A percentile compares a stretch with the other conserved stretches of the same genome.
These are phyloP conservation scores for Laothoe populi DNA, from an alignment of 2,888 invertebrate genomes.

Conservation along the genomic window DNA sequence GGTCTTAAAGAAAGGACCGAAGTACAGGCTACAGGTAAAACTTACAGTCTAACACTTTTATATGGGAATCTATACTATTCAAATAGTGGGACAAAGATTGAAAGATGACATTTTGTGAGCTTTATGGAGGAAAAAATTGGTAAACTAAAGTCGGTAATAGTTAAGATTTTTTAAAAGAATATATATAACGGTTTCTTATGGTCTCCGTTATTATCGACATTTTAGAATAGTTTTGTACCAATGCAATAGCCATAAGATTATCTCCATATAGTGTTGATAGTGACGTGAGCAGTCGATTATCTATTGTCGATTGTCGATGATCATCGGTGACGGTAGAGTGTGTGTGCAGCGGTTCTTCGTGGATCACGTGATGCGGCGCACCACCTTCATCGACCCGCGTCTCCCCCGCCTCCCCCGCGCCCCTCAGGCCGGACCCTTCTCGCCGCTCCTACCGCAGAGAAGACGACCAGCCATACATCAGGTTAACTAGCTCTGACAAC, in stretches of 20 bases:
- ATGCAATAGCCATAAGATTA: neutral
- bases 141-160: too few species aligned
- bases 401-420: slow-evolving; percentile 97
- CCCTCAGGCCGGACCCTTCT: slow-evolving; percentile 83
- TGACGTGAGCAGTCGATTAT: neutral
- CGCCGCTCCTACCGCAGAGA: slow-evolving; percentile 71
- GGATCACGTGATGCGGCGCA: slow-evolving; percentile 96
- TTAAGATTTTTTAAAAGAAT: too few species aligned
- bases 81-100: too few species aligned
- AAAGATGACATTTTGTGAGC: too few species aligned
- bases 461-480: slow-evolving; percentile 66
- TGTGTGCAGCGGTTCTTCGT: slow-evolving; percentile 92
- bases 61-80: too few species aligned
- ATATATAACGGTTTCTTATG: too few species aligned
- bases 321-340: neutral
- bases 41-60: too few species aligned
- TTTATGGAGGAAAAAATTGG: too few species aligned
- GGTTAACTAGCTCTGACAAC: slow-evolving; percentile 39
- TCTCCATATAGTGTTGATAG: neutral
- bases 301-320: neutral
- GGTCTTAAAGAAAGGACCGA: too few species aligned
- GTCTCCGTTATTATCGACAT: too few species aligned
- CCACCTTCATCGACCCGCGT: slow-evolving; percentile 98
- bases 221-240: neutral
- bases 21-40: too few species aligned